Percentiles rank a stretch among this genome's conserved stretches.
These are phyloP conservation scores for Ischnus inquisitorius DNA, from an alignment of 2,888 invertebrate species.

Conservation along the genomic window DNA sequence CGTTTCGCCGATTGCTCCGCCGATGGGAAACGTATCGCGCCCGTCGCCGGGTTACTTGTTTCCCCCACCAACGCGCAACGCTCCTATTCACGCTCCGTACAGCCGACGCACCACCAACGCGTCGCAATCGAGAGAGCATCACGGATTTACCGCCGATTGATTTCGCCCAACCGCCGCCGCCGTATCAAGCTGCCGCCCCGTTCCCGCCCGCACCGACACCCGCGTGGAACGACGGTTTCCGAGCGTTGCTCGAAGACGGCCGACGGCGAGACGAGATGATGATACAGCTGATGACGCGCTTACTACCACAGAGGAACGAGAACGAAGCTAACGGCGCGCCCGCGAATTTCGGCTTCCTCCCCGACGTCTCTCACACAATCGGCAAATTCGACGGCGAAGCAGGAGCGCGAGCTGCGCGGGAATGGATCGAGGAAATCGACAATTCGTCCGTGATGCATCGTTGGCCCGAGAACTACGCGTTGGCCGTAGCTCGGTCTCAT, in stretches of 20 bases:
- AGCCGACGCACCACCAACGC: background rate
- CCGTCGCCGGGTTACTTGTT: background rate
- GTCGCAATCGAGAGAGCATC: background rate
- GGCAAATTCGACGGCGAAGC: no score
- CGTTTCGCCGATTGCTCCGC: background rate
- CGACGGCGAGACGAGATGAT: constrained; percentile 29
- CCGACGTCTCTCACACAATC: constrained; percentile 21
- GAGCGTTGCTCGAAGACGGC: constrained; percentile 23
- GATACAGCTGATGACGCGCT: background rate
- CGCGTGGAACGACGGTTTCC: constrained; percentile 1
- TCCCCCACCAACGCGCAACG: background rate
- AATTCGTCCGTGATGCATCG: constrained; percentile 33
- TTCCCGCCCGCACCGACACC: no score
- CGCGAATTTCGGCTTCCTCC: constrained; percentile 13
- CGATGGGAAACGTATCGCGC: background rate
- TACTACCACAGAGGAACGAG: background rate
- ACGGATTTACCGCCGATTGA: background rate
- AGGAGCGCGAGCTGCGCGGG: constrained; percentile 22
- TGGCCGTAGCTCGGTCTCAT: constrained; percentile 31
- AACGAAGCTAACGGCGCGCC: background rate
- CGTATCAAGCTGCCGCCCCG: background rate
- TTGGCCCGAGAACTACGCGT: constrained; percentile 28
- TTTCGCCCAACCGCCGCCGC: constrained; percentile 9
- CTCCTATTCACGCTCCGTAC: background rate
- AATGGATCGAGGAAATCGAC: constrained; percentile 32